Evolutionary conservation across 2,113 vertebrate genomes (phyloP).

Genomic region (Oncorhynchus gorbuscha): DNA sequence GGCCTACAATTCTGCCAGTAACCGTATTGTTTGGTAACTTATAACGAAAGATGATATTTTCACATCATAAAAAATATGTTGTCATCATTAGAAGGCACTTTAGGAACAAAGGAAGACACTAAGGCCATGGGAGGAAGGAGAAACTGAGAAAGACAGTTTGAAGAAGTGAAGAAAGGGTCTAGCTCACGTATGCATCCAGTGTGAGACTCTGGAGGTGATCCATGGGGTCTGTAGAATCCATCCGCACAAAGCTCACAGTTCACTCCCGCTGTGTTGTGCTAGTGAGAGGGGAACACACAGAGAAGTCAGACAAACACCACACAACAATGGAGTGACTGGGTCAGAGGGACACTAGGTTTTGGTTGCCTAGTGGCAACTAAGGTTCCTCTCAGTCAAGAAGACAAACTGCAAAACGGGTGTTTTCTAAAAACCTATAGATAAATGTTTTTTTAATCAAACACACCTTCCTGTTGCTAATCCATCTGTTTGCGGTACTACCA

Average conservation of each 20-base stretch:
- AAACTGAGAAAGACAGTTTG: neutral
- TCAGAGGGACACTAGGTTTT: no score
- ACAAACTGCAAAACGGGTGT: no score
- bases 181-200: slow-evolving; percentile 88
- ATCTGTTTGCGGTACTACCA: neutral
- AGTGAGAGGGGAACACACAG: slow-evolving; percentile 33
- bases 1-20: neutral
- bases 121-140: neutral
- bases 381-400: no score
- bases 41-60: neutral
- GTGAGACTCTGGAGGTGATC: slow-evolving; percentile 70
- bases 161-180: slow-evolving; percentile 44
- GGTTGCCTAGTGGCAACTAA: no score
- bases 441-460: no score
- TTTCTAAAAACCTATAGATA: no score
- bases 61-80: neutral
- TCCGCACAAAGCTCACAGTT: slow-evolving; percentile 88
- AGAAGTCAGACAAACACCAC: neutral
- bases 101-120: neutral
- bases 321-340: neutral
- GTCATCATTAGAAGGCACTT: neutral
- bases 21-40: neutral
- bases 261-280: slow-evolving; percentile 92
- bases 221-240: slow-evolving; percentile 83
- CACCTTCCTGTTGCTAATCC: neutral